Base-by-base conservation (phyloP, 1,140 invertebrate species). In the Tetramorium parvispinum region DNA sequence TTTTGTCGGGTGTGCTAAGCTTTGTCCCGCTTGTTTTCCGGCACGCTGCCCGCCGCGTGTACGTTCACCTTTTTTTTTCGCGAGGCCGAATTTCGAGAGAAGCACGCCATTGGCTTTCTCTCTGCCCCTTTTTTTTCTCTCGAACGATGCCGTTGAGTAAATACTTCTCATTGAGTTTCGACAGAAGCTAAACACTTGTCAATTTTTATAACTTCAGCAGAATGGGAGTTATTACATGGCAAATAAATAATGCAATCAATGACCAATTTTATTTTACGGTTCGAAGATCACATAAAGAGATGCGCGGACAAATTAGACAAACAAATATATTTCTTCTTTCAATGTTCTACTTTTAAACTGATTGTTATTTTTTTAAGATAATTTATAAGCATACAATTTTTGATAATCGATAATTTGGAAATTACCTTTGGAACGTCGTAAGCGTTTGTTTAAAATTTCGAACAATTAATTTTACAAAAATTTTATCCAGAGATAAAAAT, bases 11-110 rank as follows among this genome's bases (percentile, higher is more conserved):
- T 43, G 79, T 75, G 68, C 79, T 83, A 83, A 83, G 68, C 79
- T 83, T 83, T 83, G 79, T 83, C 53, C 68, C 55, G 68, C 68
- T 83, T 75, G 79, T 83, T 83, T 83, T 83, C 68, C 79, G 43
- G 68, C 68, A 83, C 68, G 53, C 27, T 83, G 79, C 55, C 37
- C 40, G 79, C 40, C 53, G 79, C 79, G 68, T 59, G 79, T 68
- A 55, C 43, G 37, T 73, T 32, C 37, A 43, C 11, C 43, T 40
- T 68, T 76, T 70, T 85, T 75, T 57, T 66, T 43, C 24, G 49
- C 65, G 65, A 73, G 51, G 24, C 61, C 40, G 51, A 71, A 51
- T 82, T 82, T 82, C 18, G 51, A 82, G 79, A 82, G 68, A 27
- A 73, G 13, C 57, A 68, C 55, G 24, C 40, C 40, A 73, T 55